phyloP scores from a whole-genome alignment of 1,140 invertebrate genomes.

The Berghia stephanieae region DNA sequence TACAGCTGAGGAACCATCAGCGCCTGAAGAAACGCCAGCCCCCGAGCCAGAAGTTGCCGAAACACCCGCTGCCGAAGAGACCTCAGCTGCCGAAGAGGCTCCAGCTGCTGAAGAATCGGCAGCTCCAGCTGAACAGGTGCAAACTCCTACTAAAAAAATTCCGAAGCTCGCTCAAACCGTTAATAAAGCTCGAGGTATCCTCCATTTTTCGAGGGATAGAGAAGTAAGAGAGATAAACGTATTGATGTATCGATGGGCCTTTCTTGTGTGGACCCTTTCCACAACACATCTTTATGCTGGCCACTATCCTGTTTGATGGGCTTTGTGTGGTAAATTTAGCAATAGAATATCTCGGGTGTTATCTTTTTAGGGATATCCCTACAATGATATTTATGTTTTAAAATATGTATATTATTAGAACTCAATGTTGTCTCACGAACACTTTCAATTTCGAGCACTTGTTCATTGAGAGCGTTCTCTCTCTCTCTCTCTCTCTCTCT shows the following conservation, averaged over 20 bases:
- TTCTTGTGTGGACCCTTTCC: background rate
- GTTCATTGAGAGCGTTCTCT: no score
- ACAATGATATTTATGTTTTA: no score
- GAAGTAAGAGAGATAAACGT: constrained; percentile 5
- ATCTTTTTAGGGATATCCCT: no score
- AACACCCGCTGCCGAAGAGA: background rate
- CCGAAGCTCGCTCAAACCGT: constrained; percentile 19
- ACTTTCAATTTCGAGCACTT: no score
- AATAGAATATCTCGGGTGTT: no score
- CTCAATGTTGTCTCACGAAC: no score
- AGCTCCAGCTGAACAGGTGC: constrained; percentile 6
- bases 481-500: no score
- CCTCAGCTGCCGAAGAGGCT: constrained; percentile 10
- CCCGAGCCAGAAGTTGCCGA: background rate
- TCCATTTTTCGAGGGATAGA: constrained; percentile 14
- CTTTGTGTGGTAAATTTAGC: no score
- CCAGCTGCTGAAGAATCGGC: background rate
- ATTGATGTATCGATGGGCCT: background rate
- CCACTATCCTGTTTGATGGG: no score
- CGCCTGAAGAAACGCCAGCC: constrained; percentile 3
- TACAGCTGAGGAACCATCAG: background rate
- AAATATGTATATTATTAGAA: no score
- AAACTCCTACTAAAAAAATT: background rate
- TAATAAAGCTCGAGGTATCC: constrained; percentile 25
- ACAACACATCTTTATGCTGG: background rate